Conservation (phyloP, 2,888 invertebrate species). For the Disparrhopalites patrizii region DNA sequence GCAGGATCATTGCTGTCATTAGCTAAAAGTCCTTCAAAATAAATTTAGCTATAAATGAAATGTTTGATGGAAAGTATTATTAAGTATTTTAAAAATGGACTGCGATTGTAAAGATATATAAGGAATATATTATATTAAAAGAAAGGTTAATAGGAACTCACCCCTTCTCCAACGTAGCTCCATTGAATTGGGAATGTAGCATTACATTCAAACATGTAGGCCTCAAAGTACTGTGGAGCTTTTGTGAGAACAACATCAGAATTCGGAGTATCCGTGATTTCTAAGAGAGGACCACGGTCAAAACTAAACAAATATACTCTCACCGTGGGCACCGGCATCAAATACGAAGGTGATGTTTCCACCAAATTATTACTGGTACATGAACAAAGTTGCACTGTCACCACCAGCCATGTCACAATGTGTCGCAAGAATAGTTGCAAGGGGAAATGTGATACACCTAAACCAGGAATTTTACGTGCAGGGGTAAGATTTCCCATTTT, state of each 20-base stretch:
- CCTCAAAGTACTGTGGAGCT: slow-evolving; percentile 36
- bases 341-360: no score
- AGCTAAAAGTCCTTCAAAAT: no score
- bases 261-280: slow-evolving; percentile 34
- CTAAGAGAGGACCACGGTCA: slow-evolving; percentile 35
- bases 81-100: no score
- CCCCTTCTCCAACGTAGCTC: slow-evolving; percentile 43
- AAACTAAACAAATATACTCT: slow-evolving; percentile 37
- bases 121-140: not conserved
- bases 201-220: slow-evolving; percentile 43
- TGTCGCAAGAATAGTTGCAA: not conserved
- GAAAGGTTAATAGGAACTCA: slow-evolving; percentile 19
- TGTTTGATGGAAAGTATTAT: no score
- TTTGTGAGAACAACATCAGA: slow-evolving; percentile 37
- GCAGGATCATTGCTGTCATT: no score
- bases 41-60: no score
- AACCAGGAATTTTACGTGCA: no score
- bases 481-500: no score
- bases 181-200: slow-evolving; percentile 41
- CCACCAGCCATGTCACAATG: no score
- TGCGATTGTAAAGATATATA: no score
- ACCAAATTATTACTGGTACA: no score
- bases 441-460: not conserved
- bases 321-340: slow-evolving; percentile 25
- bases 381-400: no score